phyloP scores from a whole-genome alignment of 2,797 vertebrate genomes.

The Nannoperca obscura region DNA sequence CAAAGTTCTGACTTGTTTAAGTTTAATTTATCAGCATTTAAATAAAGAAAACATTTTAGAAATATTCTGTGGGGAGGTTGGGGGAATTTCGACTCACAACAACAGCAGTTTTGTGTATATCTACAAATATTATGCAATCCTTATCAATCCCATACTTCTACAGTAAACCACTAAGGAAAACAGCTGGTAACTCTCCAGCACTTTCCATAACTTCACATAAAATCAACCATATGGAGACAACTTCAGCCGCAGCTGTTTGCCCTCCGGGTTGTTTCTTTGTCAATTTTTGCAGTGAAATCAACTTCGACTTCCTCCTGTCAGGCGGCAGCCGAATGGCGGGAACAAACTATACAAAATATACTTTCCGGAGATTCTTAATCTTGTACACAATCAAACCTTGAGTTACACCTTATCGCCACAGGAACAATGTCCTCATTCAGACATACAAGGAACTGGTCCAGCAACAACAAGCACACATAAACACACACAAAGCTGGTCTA shows the following conservation, averaged over 20 bases:
- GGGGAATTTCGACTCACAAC: too few relatives aligned
- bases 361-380: conserved; percentile 59
- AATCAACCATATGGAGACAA: neutral
- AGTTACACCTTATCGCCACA: conserved; percentile 72
- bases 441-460: conserved; percentile 54
- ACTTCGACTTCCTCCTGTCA: conserved; percentile 53
- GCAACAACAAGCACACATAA: conserved; percentile 36
- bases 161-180: conserved; percentile 5
- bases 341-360: conserved; percentile 48
- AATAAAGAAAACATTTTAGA: too few relatives aligned
- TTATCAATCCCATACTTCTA: conserved; percentile 6
- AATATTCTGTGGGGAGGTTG: too few relatives aligned
- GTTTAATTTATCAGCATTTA: neutral
- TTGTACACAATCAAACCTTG: conserved; percentile 42
- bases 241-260: neutral
- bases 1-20: neutral
- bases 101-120: neutral
- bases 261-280: conserved; percentile 6
- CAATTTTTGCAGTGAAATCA: conserved; percentile 50
- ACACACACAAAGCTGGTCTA: conserved; percentile 2
- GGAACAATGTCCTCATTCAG: conserved; percentile 74
- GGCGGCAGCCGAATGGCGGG: conserved; percentile 42
- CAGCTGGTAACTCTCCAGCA: neutral
- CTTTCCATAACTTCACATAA: neutral
- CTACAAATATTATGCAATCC: neutral